Percentiles rank a stretch among this genome's conserved stretches.
phyloP scores from a whole-genome alignment of 1,140 invertebrate species.

The Phymorhynchus buccinoides region DNA sequence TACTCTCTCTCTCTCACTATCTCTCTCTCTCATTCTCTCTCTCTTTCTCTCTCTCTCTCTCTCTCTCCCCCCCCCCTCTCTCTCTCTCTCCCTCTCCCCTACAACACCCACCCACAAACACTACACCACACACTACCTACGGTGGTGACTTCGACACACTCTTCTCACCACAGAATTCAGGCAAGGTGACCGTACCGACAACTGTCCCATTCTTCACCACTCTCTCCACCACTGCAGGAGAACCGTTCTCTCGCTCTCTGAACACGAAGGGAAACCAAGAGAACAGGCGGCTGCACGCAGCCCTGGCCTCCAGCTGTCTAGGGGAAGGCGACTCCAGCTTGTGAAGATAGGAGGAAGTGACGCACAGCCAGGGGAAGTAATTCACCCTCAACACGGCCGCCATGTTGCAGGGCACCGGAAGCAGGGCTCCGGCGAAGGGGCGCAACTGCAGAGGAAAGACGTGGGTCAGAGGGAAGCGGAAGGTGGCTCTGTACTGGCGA shows the following conservation, averaged over 20 bases:
- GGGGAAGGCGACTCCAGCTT: slow-evolving; percentile 45
- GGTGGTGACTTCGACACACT: not conserved
- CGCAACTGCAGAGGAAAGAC: slow-evolving; percentile 61
- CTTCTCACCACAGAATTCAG: not conserved
- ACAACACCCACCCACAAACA: not conserved
- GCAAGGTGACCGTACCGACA: not conserved
- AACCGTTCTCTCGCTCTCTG: slow-evolving; percentile 15
- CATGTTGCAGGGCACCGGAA: slow-evolving; percentile 61
- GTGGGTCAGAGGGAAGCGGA: slow-evolving; percentile 51
- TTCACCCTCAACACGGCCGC: slow-evolving; percentile 46
- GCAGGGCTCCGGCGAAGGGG: slow-evolving; percentile 55
- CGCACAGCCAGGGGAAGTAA: slow-evolving; percentile 55
- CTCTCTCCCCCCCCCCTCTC: not conserved
- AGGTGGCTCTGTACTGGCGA: slow-evolving; percentile 48
- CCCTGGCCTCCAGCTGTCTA: not conserved
- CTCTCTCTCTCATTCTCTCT: too few relatives aligned
- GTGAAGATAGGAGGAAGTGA: slow-evolving; percentile 50
- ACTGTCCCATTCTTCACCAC: not conserved
- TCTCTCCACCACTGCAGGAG: not conserved
- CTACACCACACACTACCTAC: too few relatives aligned
- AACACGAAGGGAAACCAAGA: slow-evolving; percentile 52
- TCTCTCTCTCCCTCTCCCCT: not conserved
- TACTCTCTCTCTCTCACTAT: too few relatives aligned
- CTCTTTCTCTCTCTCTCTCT: not conserved
- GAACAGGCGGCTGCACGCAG: slow-evolving; percentile 48